These are phyloP conservation scores for Nothoprocta pentlandii DNA, from an alignment of 2,113 vertebrate species.

Conservation along the genomic window DNA sequence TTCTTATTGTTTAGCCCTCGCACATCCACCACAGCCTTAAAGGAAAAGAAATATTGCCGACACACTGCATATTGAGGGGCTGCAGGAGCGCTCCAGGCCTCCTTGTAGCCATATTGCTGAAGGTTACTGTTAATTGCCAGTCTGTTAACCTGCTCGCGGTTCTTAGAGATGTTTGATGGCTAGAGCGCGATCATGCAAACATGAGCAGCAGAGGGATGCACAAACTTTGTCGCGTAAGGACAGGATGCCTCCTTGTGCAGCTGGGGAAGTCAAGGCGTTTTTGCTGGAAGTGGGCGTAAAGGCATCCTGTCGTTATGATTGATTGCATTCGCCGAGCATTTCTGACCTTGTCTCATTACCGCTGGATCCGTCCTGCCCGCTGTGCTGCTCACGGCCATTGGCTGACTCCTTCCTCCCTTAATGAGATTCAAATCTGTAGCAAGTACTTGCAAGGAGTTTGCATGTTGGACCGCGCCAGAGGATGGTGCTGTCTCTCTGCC, in stretches of 20 bases:
- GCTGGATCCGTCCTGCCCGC: not conserved
- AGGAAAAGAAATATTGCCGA: not conserved
- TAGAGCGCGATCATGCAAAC: not conserved
- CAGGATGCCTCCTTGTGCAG: not conserved
- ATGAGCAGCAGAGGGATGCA: not conserved
- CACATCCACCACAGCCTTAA: not conserved
- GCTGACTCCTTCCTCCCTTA: not conserved
- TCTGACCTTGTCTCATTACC: not conserved
- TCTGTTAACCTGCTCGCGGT: not conserved
- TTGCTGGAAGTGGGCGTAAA: not conserved
- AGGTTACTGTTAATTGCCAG: conserved; percentile 4
- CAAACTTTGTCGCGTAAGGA: not conserved
- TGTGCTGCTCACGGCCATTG: not conserved
- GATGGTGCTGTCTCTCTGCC: fast-evolving
- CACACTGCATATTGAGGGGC: not conserved
- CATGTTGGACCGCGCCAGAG: not conserved
- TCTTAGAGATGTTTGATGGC: not conserved
- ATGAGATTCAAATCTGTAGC: not conserved
- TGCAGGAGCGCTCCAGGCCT: not conserved
- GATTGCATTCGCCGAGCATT: not conserved
- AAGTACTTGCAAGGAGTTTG: not conserved
- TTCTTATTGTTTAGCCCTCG: not conserved
- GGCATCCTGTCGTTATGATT: not conserved
- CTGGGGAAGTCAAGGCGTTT: not conserved
- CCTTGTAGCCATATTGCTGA: not conserved